Conservation (phyloP, 2,797 vertebrate genomes). For the Manis pentadactyla region DNA sequence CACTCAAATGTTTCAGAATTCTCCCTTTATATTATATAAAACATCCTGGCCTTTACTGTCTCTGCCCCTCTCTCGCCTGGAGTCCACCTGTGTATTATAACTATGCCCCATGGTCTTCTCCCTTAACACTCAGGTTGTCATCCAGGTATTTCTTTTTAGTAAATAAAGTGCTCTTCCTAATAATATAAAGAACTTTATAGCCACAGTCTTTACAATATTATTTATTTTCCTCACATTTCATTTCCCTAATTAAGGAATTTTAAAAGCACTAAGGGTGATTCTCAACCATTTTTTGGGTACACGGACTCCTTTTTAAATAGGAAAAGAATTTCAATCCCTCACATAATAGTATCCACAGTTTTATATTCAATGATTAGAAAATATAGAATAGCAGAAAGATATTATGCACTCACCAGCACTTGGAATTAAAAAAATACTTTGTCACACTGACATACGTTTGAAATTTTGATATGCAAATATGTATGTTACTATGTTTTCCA, state of each 20-base stretch:
- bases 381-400: neutral
- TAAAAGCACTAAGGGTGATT: neutral
- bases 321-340: neutral
- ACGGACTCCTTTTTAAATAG: neutral
- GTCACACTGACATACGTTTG: neutral
- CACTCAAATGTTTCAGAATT: neutral
- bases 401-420: neutral
- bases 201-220: neutral
- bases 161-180: neutral
- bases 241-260: neutral
- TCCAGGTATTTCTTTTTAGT: neutral
- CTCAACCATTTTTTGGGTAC: neutral
- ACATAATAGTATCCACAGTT: neutral
- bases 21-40: neutral
- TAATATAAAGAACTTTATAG: neutral
- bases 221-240: neutral
- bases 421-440: neutral
- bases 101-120: neutral
- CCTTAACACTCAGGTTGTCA: neutral
- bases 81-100: neutral
- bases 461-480: neutral
- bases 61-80: neutral
- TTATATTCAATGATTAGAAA: constrained; percentile 43
- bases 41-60: neutral
- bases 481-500: neutral